These are phyloP conservation scores for Apteryx owenii DNA, from an alignment of 2,113 vertebrate genomes.

Conservation along the genomic window DNA sequence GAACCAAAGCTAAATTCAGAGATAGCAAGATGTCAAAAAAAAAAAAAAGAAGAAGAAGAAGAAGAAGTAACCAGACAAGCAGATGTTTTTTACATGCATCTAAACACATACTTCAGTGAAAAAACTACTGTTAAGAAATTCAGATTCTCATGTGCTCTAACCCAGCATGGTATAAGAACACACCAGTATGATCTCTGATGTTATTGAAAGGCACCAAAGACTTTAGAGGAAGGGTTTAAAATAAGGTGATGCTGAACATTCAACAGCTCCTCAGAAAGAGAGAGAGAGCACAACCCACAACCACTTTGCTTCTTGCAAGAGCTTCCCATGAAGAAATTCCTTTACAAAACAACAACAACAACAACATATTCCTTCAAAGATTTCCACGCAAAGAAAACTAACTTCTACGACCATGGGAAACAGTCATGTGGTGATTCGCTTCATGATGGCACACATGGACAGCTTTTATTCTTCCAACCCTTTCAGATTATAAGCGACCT, in stretches of 20 bases:
- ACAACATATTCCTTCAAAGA: not conserved
- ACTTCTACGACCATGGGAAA: not conserved
- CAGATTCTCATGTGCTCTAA: conserved; percentile 48
- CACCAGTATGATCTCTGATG: not conserved
- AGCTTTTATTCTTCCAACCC: not conserved
- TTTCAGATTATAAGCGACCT: not conserved
- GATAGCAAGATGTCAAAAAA: conserved; percentile 57
- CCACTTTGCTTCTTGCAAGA: not conserved
- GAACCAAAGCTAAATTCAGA: conserved; percentile 68
- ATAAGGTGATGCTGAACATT: not conserved
- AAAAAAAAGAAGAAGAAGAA: conserved; percentile 30
- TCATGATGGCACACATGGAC: not conserved
- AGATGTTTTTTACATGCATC: conserved; percentile 27
- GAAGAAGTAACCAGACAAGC: conserved; percentile 56
- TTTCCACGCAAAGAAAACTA: not conserved
- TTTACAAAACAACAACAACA: not conserved
- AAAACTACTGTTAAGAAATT: conserved; percentile 57
- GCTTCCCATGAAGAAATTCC: not conserved
- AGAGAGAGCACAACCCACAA: not conserved
- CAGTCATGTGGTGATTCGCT: not conserved
- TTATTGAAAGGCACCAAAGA: not conserved
- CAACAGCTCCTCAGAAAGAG: not conserved
- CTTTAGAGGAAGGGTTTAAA: not conserved
- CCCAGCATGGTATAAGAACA: conserved; percentile 2
- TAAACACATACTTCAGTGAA: conserved; percentile 63